Evolutionary conservation across 2,888 invertebrate genomes (phyloP).

Genomic region (Cataglyphis rosenhaueri): DNA sequence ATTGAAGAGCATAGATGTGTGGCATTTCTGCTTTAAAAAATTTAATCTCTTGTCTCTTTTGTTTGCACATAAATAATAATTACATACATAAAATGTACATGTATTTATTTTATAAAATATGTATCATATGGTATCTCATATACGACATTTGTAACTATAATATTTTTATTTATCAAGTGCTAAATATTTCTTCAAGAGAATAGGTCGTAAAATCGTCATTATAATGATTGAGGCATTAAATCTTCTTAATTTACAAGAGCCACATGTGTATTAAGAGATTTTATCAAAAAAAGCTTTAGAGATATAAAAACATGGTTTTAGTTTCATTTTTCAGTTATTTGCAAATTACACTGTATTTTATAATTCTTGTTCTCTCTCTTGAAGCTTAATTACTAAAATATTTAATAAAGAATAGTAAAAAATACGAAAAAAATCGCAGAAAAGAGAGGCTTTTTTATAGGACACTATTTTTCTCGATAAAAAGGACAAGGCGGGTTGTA

Average conservation of each 20-base stretch:
- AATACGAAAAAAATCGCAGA: neutral
- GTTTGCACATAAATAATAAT: neutral
- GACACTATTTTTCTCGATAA: neutral
- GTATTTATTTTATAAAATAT: slow-evolving; percentile 18
- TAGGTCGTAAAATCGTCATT: neutral
- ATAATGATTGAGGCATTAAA: neutral
- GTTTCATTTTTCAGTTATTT: neutral
- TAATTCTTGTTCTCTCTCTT: neutral
- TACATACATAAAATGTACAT: neutral
- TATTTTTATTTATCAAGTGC: neutral
- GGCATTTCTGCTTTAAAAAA: slow-evolving; percentile 8
- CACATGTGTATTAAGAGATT: neutral
- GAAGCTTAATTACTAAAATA: neutral
- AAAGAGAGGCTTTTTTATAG: neutral
- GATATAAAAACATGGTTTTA: neutral
- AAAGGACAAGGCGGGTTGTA: neutral
- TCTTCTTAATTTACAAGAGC: neutral
- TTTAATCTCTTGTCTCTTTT: neutral
- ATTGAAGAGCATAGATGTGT: neutral
- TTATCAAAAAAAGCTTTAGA: neutral
- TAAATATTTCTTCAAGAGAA: neutral
- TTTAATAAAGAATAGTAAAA: neutral
- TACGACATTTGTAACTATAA: neutral
- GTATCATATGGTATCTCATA: neutral
- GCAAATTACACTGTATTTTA: neutral